A percentile compares a stretch with the other conserved stretches of the same genome.
Evolutionary conservation across 2,888 invertebrate species (phyloP).

Genomic region (Troides oblongomaculatus): DNA sequence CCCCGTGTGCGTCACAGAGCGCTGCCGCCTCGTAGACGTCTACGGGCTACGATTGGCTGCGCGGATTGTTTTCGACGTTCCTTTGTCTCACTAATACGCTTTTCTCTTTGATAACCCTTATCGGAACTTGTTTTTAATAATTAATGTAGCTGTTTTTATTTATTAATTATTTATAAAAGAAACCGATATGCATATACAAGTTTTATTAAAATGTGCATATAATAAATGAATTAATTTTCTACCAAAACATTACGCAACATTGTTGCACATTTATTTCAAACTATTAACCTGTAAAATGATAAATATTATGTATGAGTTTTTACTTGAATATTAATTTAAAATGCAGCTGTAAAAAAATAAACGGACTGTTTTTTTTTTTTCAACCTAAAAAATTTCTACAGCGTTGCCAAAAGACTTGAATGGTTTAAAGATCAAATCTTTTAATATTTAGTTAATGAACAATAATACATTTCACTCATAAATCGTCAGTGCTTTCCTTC

Average conservation of each 20-base stretch:
- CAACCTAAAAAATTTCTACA: too few relatives aligned
- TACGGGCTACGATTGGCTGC: slow-evolving; percentile 62
- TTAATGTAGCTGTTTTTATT: not conserved
- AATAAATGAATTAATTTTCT: not conserved
- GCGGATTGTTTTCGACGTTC: slow-evolving; percentile 28
- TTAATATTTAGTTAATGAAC: too few relatives aligned
- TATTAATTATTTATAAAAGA: not conserved
- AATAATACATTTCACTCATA: too few relatives aligned
- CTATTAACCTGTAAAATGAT: too few relatives aligned
- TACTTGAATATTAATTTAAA: too few relatives aligned
- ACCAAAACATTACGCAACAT: not conserved
- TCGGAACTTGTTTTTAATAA: slow-evolving; percentile 9
- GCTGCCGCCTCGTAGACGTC: slow-evolving; percentile 72
- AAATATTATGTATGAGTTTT: too few relatives aligned
- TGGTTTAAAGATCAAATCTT: too few relatives aligned
- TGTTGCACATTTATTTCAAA: not conserved
- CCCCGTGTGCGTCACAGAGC: slow-evolving; percentile 64
- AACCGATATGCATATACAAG: too few relatives aligned
- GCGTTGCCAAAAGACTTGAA: too few relatives aligned
- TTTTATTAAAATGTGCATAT: not conserved
- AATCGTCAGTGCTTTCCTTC: too few relatives aligned
- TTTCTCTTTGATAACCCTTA: slow-evolving; percentile 30
- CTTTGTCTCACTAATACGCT: slow-evolving; percentile 24
- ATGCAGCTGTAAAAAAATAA: too few relatives aligned
- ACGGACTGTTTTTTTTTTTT: too few relatives aligned